Conservation (phyloP, 2,888 invertebrate genomes). For the Parnassius orleans region DNA sequence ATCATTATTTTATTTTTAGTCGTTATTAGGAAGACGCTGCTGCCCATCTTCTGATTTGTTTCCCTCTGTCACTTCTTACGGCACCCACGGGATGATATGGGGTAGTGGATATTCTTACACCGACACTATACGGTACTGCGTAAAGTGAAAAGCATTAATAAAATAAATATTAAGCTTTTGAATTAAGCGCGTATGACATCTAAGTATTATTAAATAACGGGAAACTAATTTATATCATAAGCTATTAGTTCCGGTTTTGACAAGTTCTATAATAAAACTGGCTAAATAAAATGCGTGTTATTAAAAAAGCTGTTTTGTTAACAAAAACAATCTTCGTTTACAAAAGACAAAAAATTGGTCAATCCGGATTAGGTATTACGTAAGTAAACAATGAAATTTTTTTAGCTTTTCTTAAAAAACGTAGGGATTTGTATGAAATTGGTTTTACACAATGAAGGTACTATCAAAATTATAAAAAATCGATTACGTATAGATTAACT, state of each 20-base stretch:
- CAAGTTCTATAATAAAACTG: constrained; percentile 6
- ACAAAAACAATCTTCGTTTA: constrained; percentile 16
- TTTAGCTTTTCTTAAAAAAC: not conserved
- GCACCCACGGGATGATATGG: no score
- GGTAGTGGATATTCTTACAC: no score
- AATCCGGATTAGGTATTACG: constrained; percentile 5
- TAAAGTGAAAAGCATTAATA: no score
- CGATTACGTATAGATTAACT: not conserved
- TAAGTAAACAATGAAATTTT: not conserved
- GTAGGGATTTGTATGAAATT: constrained; percentile 1
- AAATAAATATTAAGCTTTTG: no score
- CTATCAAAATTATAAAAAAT: not conserved
- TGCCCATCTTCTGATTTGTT: no score
- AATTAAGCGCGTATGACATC: not conserved
- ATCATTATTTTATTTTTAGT: no score
- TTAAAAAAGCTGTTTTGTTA: constrained; percentile 6
- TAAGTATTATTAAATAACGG: constrained; percentile 8
- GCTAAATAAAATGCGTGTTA: constrained; percentile 19
- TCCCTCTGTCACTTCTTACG: no score
- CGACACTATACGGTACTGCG: no score
- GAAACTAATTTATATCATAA: constrained; percentile 7
- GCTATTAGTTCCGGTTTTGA: constrained; percentile 7
- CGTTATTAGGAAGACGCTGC: no score
- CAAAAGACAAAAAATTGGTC: constrained; percentile 7
- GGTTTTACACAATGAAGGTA: not conserved